Conservation (phyloP, 2,888 invertebrate genomes). For the Platycnemis pennipes region DNA sequence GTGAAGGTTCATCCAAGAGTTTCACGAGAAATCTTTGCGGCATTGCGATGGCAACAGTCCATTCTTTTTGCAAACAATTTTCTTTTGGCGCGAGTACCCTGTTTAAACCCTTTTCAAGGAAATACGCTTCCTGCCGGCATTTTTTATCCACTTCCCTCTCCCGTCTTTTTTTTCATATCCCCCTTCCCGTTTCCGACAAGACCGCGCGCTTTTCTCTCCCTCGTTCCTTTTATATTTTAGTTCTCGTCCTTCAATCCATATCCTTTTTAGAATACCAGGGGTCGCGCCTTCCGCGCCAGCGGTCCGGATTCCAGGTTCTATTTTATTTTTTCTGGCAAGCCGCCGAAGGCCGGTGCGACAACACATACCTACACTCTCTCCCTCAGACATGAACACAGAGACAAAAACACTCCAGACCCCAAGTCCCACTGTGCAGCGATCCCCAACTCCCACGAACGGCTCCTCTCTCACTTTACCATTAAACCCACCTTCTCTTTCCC, state of each 20-base stretch:
- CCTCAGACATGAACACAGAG: not conserved
- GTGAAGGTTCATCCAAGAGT: not conserved
- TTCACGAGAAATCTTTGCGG: not conserved
- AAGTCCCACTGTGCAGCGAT: not conserved
- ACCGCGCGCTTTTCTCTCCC: not conserved
- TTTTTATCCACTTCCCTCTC: not conserved
- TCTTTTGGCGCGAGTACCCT: not conserved
- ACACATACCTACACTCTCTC: not conserved
- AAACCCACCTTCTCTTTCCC: not conserved
- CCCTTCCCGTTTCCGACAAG: not conserved
- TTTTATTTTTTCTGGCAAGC: slow-evolving; percentile 8
- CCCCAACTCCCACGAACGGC: not conserved
- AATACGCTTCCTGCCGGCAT: not conserved
- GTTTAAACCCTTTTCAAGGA: not conserved
- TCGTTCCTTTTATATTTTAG: not conserved
- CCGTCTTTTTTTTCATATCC: not conserved
- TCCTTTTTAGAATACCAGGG: not conserved
- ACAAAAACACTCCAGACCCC: not conserved
- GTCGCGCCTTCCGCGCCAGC: not conserved
- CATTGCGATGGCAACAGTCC: not conserved
- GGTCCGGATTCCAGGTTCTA: not conserved
- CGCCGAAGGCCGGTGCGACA: slow-evolving; percentile 19
- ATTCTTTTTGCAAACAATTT: not conserved
- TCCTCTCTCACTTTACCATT: not conserved
- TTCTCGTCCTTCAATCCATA: not conserved